Evolutionary conservation across 1,140 invertebrate genomes (phyloP).

Genomic region (Hermatobates lingyangjiaoensis): DNA sequence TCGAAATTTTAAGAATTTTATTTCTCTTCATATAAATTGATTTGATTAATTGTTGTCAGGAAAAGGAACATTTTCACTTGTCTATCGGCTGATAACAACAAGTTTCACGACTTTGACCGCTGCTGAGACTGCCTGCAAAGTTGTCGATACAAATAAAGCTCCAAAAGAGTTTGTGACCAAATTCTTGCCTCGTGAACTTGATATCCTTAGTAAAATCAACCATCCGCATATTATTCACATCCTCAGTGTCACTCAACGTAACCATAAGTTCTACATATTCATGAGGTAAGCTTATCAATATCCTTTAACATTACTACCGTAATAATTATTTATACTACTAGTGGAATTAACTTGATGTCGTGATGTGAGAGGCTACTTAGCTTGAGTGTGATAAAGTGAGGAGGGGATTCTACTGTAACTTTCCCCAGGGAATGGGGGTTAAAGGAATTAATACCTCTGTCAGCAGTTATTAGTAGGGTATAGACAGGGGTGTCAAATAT

Average conservation of each 20-base stretch:
- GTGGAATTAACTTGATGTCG: not conserved
- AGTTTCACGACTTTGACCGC: too few relatives aligned
- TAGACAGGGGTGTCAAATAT: too few relatives aligned
- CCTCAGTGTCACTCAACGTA: constrained; percentile 43
- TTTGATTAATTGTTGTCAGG: too few relatives aligned
- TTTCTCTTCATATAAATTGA: too few relatives aligned
- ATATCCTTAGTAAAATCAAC: constrained; percentile 42
- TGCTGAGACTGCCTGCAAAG: constrained; percentile 1
- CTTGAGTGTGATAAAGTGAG: not conserved
- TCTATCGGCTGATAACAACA: too few relatives aligned
- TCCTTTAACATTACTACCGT: too few relatives aligned
- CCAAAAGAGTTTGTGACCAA: constrained; percentile 22
- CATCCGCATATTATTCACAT: constrained; percentile 50
- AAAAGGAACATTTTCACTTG: too few relatives aligned
- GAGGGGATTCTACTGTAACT: not conserved
- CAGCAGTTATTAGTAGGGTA: too few relatives aligned
- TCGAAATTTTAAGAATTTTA: too few relatives aligned
- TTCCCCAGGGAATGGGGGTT: not conserved
- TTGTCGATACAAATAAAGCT: constrained; percentile 2
- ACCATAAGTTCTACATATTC: constrained; percentile 16
- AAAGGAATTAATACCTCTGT: not conserved
- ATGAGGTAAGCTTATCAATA: constrained; percentile 5
- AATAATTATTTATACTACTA: not conserved
- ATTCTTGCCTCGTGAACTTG: constrained; percentile 53
- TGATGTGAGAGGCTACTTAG: not conserved